phyloP scores from a whole-genome alignment of 2,888 invertebrate species.

The Drosophila paracracens region DNA sequence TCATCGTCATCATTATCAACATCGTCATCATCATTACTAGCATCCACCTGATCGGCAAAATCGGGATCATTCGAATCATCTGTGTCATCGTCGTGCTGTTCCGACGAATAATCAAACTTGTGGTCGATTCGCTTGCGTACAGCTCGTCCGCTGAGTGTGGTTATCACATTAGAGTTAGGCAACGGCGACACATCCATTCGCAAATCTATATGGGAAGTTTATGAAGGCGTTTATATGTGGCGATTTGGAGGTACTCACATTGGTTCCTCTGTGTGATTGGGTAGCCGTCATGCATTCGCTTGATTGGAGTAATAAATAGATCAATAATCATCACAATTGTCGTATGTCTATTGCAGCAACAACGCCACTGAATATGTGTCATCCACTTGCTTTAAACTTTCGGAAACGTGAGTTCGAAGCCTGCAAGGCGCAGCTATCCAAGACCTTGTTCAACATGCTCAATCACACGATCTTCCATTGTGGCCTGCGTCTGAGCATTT shows the following conservation, averaged over 20 bases:
- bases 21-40: constrained; percentile 7
- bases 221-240: background rate
- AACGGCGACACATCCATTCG: background rate
- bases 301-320: constrained; percentile 28
- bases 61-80: constrained; percentile 20
- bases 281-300: constrained; percentile 37
- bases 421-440: constrained; percentile 43
- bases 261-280: background rate
- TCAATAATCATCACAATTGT: background rate
- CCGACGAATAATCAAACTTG: constrained; percentile 62
- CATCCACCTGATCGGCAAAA: constrained; percentile 3
- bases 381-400: constrained; percentile 56
- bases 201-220: constrained; percentile 1
- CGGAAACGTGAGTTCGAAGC: constrained; percentile 35
- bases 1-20: background rate
- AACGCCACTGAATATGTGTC: constrained; percentile 55
- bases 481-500: constrained; percentile 43
- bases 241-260: constrained; percentile 25
- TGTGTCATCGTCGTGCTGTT: constrained; percentile 18
- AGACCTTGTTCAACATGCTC: constrained; percentile 51
- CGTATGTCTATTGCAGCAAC: constrained; percentile 33
- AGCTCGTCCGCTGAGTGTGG: constrained; percentile 60
- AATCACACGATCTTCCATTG: constrained; percentile 66
- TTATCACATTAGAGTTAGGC: constrained; percentile 8
- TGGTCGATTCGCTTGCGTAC: constrained; percentile 53